These are phyloP conservation scores for Notocelia uddmanniana DNA, from an alignment of 2,888 invertebrate species.

Conservation along the genomic window DNA sequence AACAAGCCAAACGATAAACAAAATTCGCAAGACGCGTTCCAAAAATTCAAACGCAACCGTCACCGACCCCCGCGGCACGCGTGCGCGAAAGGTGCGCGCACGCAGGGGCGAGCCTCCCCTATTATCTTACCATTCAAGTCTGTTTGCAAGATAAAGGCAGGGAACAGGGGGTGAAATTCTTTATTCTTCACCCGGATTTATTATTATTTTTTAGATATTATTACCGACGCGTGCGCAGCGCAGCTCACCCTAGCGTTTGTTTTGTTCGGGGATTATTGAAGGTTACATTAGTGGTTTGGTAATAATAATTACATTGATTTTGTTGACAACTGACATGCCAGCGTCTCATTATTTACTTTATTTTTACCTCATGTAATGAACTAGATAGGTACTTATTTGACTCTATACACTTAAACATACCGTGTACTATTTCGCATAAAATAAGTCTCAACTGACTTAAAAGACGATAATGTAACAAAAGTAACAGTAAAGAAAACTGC, in stretches of 20 bases:
- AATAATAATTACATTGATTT: conserved; percentile 58
- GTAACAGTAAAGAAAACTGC: neutral
- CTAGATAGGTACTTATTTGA: neutral
- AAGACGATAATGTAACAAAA: neutral
- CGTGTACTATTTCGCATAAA: no score
- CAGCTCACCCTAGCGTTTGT: conserved; percentile 74
- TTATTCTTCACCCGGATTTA: conserved; percentile 86
- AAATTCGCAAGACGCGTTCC: conserved; percentile 57
- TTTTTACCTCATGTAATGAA: neutral
- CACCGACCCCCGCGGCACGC: conserved; percentile 64
- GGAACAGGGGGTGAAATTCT: conserved; percentile 84
- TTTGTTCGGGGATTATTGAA: conserved; percentile 79
- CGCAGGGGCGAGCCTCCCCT: conserved; percentile 77
- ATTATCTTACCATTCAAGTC: conserved; percentile 86
- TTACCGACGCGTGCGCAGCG: conserved; percentile 85
- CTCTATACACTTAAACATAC: no score
- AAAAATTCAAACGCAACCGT: conserved; percentile 80
- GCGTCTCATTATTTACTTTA: neutral
- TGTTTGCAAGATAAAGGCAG: conserved; percentile 86
- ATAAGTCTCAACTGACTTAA: no score
- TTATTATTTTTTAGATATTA: conserved; percentile 86
- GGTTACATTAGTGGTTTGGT: conserved; percentile 73
- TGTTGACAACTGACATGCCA: conserved; percentile 3
- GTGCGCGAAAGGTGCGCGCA: conserved; percentile 77
- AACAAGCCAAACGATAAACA: conserved; percentile 22